Base-by-base conservation (phyloP, 2,113 vertebrate species). In the Pseudopodoces humilis region DNA sequence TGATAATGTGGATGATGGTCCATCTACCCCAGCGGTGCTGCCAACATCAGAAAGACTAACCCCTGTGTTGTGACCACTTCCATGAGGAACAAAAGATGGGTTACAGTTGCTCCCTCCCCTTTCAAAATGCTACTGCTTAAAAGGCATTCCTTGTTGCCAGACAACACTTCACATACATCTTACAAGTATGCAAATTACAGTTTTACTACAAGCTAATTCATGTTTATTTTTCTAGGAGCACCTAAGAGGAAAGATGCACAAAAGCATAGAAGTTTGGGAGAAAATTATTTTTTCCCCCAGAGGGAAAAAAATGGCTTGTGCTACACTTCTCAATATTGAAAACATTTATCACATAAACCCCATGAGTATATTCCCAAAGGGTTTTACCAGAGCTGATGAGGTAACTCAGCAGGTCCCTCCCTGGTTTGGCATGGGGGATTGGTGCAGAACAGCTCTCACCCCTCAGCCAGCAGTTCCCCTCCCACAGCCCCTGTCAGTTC, bases 11-110 rank as follows among this genome's bases (percentile, higher is more conserved):
- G 25, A 41, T 69, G 49, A 31, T 21, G 14, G 35, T 31, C 25
- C 37, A 69, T 20, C 25, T 58, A 28, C 5, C 28, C 18, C 21
- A 69, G 25, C 75, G 21, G 3, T 14, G 39, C 19, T 75, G n/a
- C 30, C 50, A 30, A 5, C 9, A 8, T 19, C 30, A 70, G 56
- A 85, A 85, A 49, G 31, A 15, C 13, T 22, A 52, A 19, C 2
- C 4, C 9, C 15, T 0, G 0, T 28, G 13, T 43, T 44, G 47
- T 24, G 21, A 46, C 18, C 30, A 24, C 9, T 33, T 63, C n/a
- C 55, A 47, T 0, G 0, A 63, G 15, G 35, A 69, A 75, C 9
- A 63, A 58, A 63, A 46, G 7, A 33, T 19, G 25, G 8, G 19
- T 59, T 52, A 33, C 17, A 52, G 7, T 22, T 64, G 35, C 17